Conservation (phyloP, 2,888 invertebrate species). For the Temnothorax ravouxi region DNA sequence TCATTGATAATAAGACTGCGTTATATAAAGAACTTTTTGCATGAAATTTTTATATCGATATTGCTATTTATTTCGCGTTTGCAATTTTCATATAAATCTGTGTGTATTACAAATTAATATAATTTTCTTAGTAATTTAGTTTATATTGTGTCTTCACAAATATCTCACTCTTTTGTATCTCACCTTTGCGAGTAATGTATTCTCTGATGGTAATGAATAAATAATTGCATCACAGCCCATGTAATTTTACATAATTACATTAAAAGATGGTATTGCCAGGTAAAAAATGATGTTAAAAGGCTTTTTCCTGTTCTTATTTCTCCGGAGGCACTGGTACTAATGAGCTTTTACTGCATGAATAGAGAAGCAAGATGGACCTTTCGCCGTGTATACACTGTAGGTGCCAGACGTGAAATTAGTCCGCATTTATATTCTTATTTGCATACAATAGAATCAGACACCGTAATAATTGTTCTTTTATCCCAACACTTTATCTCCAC, state of each 20-base stretch:
- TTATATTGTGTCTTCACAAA: background rate
- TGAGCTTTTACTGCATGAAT: slow-evolving; percentile 76
- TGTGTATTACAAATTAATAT: slow-evolving; percentile 25
- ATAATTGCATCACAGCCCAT: slow-evolving; percentile 61
- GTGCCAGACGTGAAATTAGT: slow-evolving; percentile 76
- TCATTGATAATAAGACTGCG: background rate
- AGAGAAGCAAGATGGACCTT: slow-evolving; percentile 71
- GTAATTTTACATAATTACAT: slow-evolving; percentile 65
- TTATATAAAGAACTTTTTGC: background rate
- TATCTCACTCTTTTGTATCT: background rate
- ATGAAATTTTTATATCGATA: background rate
- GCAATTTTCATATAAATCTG: slow-evolving; percentile 6
- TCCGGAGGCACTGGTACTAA: slow-evolving; percentile 67
- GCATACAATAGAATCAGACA: slow-evolving; percentile 76
- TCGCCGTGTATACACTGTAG: slow-evolving; percentile 60
- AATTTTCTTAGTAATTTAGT: background rate
- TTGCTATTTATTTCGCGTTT: background rate
- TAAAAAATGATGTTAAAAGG: slow-evolving; percentile 63
- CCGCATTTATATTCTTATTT: slow-evolving; percentile 77
- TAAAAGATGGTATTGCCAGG: slow-evolving; percentile 64
- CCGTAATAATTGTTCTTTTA: slow-evolving; percentile 75
- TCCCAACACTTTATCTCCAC: slow-evolving; percentile 67
- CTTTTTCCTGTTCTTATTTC: slow-evolving; percentile 72
- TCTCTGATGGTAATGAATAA: slow-evolving; percentile 67
- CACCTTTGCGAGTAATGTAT: slow-evolving; percentile 58